Base-by-base conservation (phyloP, 53 echinoderm and acorn worm species). In the Actinopyga echinites region DNA sequence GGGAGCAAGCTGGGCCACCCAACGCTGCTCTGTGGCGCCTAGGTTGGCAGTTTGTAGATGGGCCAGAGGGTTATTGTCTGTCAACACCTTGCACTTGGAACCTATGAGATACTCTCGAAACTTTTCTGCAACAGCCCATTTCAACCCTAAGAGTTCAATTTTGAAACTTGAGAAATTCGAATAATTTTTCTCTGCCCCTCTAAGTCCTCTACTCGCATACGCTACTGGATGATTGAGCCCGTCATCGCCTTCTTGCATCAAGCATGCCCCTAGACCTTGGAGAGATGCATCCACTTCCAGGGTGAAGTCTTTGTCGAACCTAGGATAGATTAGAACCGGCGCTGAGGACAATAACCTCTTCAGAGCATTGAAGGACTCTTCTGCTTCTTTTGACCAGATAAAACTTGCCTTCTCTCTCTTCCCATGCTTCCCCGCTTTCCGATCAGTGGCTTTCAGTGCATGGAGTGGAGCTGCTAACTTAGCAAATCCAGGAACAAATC, bases 391-490 rank as follows among this genome's bases (percentile, higher is more conserved):
- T 24, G 77, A 26, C 86, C 86, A 78, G 12, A 20, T 9, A 17
- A 85, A 75, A 4, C 24, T 4, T 3, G 26, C 9, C 22, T 13
- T 24, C 11, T 19, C 64, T 23, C 8, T 24, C 64, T 64, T 19
- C 64, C 22, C 52, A 6, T n/a, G 6, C 54, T 69, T 84, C 71
- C 69, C 69, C 3, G 64, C 60, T 69, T 84, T 84, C 71, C 64
- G 21, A 25, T 9, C 55, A 24, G n/a, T 53, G 25, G 69, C 84
- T 19, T 59, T 56, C 38, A 91, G 64, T 38, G 45, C 42, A 80
- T 89, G 83, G 33, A 89, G 38, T 11, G 90, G 90, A 5, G 81
- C 80, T n/a, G 87, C 83, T 20, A 87, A 31, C 36, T 74, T 36
- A 23, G 90, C 77, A 60, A 79, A 90, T 1, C 59, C 74, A 23